Evolutionary conservation across 2,888 invertebrate genomes (phyloP), one percentile per base, ranked within the genome.

Genomic region (Elaeidobius kamerunicus): DNA sequence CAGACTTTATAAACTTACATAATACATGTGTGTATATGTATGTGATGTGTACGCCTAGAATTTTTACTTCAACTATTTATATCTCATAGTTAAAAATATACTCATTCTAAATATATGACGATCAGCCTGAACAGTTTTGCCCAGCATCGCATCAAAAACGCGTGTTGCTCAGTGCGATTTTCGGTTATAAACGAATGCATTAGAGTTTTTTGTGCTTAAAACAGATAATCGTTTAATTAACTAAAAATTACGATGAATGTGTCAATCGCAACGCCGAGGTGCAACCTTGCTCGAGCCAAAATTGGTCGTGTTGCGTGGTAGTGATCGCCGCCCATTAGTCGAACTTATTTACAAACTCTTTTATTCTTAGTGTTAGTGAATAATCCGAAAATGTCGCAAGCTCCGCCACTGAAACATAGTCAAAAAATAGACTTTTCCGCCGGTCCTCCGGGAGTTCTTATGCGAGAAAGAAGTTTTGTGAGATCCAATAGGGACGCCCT

Each of bases 391-490:
- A 65, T 64, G 64, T 63, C 65, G 35, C 65, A 65, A 36, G 63
- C 56, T 41, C 56, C 59, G 30, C 63, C 63, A 27, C 59, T 70
- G 50, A 70, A 67, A 62, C 67, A 70, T 48, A 71, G 71, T 57
- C 69, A 70, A 43, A 72, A 70, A 56, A 65, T 70, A 32, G 79
- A 81, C 65, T 80, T 81, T 65, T 75, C 78, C 28, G 76, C 77
- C 18, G 32, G 14, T 20, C n/a, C 44, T 30, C 46, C 47, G 14
- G 47, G 49, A 7, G 42, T 52, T 5, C 78, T 83, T 61, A 81
- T 82, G 69, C 73, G 86, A 60, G 86, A 86, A 70, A 76, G 86
- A 61, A 86, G 86, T 70, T 86, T 86, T 71, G 77, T 86, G 46
- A 78, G 83, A 55, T 77, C 80, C 36, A 84, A 78, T 72, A 44